Conservation (phyloP, 1,140 invertebrate genomes). For the Danaus plexippus region DNA sequence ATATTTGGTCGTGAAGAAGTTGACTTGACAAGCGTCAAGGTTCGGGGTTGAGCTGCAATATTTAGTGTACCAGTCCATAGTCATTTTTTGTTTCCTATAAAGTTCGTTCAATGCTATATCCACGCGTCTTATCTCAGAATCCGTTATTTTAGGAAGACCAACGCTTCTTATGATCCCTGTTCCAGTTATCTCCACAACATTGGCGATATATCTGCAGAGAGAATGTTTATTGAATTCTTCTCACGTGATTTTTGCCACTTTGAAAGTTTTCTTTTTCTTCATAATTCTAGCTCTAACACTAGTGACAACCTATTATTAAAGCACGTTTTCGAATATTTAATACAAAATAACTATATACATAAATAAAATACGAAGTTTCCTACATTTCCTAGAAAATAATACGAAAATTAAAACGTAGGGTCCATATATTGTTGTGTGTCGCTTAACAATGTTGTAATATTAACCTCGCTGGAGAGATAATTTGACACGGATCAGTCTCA, state of each 20-base stretch:
- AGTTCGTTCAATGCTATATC: conserved; percentile 39
- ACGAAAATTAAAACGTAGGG: no score
- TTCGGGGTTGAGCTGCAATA: conserved; percentile 33
- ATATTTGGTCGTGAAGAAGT: conserved; percentile 35
- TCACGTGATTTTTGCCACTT: neutral
- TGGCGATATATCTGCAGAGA: conserved; percentile 54
- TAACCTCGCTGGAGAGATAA: conserved; percentile 54
- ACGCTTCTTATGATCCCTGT: conserved; percentile 37
- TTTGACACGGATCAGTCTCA: conserved; percentile 41
- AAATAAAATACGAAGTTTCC: no score
- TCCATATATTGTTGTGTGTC: no score
- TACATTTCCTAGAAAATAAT: no score
- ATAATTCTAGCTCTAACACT: no score
- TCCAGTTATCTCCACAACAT: conserved; percentile 39
- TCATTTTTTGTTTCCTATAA: conserved; percentile 26
- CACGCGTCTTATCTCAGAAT: conserved; percentile 29
- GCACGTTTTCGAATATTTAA: no score
- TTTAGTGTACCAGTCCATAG: conserved; percentile 43
- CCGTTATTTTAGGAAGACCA: conserved; percentile 44
- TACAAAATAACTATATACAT: no score
- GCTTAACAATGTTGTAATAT: neutral
- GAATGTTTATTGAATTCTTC: conserved; percentile 28
- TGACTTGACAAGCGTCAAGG: conserved; percentile 33
- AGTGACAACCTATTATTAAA: no score
- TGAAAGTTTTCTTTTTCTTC: no score